Percentiles rank a stretch among this genome's conserved stretches.
Evolutionary conservation across 2,797 vertebrate species (phyloP).

Genomic region (Characodon lateralis): DNA sequence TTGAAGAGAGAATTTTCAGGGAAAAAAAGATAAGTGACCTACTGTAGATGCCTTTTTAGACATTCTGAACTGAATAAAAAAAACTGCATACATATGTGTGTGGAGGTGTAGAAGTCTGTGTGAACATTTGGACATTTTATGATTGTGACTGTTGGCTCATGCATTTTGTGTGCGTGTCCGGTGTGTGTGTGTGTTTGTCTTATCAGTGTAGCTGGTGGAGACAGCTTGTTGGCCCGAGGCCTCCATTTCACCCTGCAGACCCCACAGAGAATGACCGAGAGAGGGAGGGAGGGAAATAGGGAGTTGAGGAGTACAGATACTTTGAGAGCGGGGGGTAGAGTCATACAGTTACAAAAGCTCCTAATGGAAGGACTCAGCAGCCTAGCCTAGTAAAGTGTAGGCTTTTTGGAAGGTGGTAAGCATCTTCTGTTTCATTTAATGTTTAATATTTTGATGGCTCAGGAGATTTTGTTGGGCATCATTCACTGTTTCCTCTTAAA

Average conservation of each 20-base stretch:
- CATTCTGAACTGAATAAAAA: slow-evolving; percentile 20
- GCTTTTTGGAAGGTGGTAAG: not conserved
- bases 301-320: not conserved
- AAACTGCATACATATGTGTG: slow-evolving; percentile 14
- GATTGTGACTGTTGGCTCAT: slow-evolving; percentile 47
- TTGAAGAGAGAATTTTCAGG: slow-evolving; percentile 23
- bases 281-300: not conserved
- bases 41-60: slow-evolving; percentile 29
- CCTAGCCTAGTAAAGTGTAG: not conserved
- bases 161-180: not conserved
- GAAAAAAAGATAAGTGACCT: slow-evolving; percentile 44
- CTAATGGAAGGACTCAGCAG: not conserved
- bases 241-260: slow-evolving; percentile 78
- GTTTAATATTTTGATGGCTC: not conserved
- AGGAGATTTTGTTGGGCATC: not conserved
- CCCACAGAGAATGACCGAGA: slow-evolving; percentile 47
- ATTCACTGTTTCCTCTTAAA: not conserved
- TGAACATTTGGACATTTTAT: slow-evolving; percentile 31
- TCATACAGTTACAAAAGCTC: not conserved
- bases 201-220: slow-evolving; percentile 80
- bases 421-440: not conserved
- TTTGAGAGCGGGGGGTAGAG: not conserved
- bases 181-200: slow-evolving; percentile 57
- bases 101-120: slow-evolving; percentile 23
- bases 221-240: slow-evolving; percentile 82